These are phyloP conservation scores for Bombus balteatus DNA, from an alignment of 1,140 invertebrate genomes.

Conservation along the genomic window DNA sequence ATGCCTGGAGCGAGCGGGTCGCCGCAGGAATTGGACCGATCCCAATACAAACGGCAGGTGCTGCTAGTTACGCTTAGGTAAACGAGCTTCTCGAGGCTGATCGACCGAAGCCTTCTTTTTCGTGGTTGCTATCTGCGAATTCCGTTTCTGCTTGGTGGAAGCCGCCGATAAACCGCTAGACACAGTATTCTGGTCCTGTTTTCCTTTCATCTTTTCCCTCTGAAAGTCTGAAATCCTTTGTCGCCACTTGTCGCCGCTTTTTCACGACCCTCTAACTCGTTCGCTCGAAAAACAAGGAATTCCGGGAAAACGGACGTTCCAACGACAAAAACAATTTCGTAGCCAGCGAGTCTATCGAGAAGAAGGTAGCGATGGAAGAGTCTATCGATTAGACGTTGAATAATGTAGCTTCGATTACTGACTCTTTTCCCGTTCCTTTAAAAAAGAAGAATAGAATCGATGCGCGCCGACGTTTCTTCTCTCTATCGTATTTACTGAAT, in stretches of 20 bases:
- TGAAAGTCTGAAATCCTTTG: slow-evolving; percentile 10
- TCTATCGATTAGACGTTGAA: slow-evolving; percentile 47
- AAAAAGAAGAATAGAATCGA: slow-evolving; percentile 26
- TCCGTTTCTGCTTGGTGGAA: slow-evolving; percentile 48
- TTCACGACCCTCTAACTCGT: not conserved
- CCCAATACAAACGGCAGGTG: slow-evolving; percentile 43
- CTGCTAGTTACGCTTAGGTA: slow-evolving; percentile 39
- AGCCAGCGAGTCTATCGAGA: slow-evolving; percentile 4
- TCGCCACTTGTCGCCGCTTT: slow-evolving; percentile 21
- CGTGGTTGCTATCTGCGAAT: slow-evolving; percentile 37
- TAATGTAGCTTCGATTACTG: slow-evolving; percentile 38
- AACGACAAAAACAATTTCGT: not conserved
- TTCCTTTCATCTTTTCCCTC: slow-evolving; percentile 35
- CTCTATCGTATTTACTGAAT: slow-evolving; percentile 39
- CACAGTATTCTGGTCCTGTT: not conserved
- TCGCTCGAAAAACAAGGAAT: not conserved
- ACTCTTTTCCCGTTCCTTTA: not conserved
- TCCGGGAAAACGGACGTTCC: not conserved
- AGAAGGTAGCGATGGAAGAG: not conserved
- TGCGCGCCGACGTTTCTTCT: not conserved
- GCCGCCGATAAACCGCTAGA: slow-evolving; percentile 50
- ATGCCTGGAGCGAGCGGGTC: not conserved
- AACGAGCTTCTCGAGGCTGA: slow-evolving; percentile 54
- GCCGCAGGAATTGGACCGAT: slow-evolving; percentile 43
- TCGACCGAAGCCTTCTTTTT: slow-evolving; percentile 5